Evolutionary conservation across 2,113 vertebrate genomes (phyloP).

Genomic region (Colaptes auratus): DNA sequence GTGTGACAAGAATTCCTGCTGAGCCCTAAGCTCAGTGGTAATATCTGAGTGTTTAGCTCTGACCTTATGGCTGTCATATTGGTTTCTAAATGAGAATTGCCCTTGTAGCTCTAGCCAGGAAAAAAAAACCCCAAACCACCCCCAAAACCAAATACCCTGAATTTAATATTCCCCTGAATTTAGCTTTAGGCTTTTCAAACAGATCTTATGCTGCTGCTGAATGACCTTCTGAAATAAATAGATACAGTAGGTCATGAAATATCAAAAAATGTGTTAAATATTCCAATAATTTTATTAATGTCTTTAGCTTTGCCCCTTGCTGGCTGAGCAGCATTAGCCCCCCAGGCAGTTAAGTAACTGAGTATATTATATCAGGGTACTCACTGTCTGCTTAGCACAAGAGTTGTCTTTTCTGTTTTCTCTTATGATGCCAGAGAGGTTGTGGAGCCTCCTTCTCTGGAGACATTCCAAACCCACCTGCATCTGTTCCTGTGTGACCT

Average conservation of each 20-base stretch:
- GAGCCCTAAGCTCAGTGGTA: not conserved
- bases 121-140: no score
- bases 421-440: no score
- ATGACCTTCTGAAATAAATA: not conserved
- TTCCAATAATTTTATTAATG: not conserved
- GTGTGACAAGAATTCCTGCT: not conserved
- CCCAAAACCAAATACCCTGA: no score
- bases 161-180: not conserved
- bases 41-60: not conserved
- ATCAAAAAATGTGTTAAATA: not conserved
- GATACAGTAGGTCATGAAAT: not conserved
- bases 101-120: not conserved
- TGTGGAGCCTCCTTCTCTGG: no score
- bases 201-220: not conserved
- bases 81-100: not conserved
- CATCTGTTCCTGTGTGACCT: no score
- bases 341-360: constrained; percentile 28
- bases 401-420: not conserved
- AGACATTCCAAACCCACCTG: no score
- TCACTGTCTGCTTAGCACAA: constrained; percentile 9
- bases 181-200: not conserved
- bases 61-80: not conserved
- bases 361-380: not conserved
- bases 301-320: not conserved
- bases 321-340: not conserved